Conservation (phyloP, 2,113 vertebrate species). For the Syngnathus scovelli region DNA sequence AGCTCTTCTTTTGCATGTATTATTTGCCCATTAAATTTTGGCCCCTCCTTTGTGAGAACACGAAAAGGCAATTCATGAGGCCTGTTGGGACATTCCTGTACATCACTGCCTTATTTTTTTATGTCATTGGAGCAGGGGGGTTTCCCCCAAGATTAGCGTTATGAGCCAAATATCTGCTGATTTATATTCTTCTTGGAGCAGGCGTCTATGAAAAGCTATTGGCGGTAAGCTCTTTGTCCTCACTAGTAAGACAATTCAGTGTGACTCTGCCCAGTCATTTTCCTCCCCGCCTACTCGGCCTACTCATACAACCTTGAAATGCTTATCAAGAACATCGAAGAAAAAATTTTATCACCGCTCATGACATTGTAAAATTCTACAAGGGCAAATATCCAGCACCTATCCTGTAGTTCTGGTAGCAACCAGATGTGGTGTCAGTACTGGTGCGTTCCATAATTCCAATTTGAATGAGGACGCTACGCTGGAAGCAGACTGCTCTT, state of each 20-base stretch:
- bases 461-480: not conserved
- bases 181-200: not conserved
- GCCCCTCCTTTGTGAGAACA: not conserved
- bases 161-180: not conserved
- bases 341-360: no score
- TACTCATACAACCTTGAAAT: no score
- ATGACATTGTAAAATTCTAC: no score
- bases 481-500: not conserved
- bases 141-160: not conserved
- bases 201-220: not conserved
- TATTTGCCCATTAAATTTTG: not conserved
- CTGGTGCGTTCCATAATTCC: not conserved
- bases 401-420: no score
- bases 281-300: no score
- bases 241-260: no score
- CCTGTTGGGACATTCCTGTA: not conserved
- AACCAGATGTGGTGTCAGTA: no score
- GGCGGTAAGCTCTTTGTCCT: no score
- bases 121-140: not conserved
- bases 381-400: no score
- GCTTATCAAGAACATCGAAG: no score
- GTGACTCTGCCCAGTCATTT: no score
- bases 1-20: not conserved
- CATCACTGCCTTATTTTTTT: not conserved
- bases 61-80: not conserved